Evolutionary conservation across 2,113 vertebrate genomes (phyloP), one percentile per base, ranked within the genome.

Genomic region (Hyperopisus bebe): DNA sequence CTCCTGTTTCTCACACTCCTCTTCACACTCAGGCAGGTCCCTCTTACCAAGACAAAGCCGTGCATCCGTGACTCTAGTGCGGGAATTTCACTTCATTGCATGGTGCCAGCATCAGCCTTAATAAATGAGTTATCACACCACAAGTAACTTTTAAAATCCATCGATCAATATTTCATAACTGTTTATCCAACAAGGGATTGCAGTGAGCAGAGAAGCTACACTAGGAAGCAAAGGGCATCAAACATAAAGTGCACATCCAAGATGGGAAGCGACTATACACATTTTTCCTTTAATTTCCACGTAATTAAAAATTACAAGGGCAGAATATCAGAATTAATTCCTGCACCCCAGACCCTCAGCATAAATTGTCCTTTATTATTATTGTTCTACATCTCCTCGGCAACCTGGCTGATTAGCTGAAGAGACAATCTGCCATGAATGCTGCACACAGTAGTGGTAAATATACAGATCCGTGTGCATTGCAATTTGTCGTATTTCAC

Each of bases 281-380:
- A 13, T 31, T 84, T 46, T 27, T 85, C 5, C 39, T 48, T 89
- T 89, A n/a, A 42, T 62, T 85, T 31, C 31, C 51, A 58, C 50
- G 11, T 46, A 85, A 58, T 83, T 35, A 89, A 89, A 83, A 89
- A 84, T 85, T 62, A 89, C 89, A 42, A 24, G 80, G 80, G 89
- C 24, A 31, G 31, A 24, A 85, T 62, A 62, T 62, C 55, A 85
- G 51, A 85, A 89, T 89, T 46, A 66, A 84, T 89, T 58, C 17
- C 80, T 27, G 85, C 80, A 84, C 80, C 31, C 42, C 51, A 62
- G 53, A 80, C 80, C 42, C 89, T 53, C 15, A 55, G 31, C 31
- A 84, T 58, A 84, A 82, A 89, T 53, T 55, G 39, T 62, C 88
- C 42, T 89, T 89, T 11, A 24, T 82, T 47, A 9, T 74, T 77